Evolutionary conservation across 2,888 invertebrate species (phyloP).

Genomic region (Magallana nippona): DNA sequence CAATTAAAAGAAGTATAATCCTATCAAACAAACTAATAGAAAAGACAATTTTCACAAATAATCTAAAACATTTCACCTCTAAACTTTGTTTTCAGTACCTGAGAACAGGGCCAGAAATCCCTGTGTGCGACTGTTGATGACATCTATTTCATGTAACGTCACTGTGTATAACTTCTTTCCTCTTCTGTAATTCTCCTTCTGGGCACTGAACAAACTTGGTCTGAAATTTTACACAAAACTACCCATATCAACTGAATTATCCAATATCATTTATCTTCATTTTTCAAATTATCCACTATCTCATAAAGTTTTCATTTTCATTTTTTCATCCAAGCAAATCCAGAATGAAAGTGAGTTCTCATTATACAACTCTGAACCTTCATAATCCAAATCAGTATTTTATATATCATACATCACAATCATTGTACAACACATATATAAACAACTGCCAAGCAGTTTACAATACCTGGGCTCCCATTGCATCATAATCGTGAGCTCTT

Average conservation of each 20-base stretch:
- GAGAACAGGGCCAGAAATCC: conserved; percentile 98
- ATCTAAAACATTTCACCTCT: no score
- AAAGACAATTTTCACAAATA: no score
- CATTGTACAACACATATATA: no score
- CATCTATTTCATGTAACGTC: conserved; percentile 99
- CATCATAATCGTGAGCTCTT: conserved; percentile 97
- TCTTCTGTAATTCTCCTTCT: conserved; percentile 98
- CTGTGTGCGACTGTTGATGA: conserved; percentile 98
- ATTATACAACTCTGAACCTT: no score
- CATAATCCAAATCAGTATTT: no score
- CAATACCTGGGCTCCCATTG: conserved; percentile 88
- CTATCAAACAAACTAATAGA: no score
- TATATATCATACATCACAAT: background rate
- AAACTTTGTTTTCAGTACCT: conserved; percentile 81
- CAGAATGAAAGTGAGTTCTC: no score
- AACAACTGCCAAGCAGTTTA: no score
- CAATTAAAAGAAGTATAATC: no score
- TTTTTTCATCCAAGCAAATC: background rate
- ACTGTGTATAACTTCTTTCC: conserved; percentile 97
- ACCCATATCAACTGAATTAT: background rate
- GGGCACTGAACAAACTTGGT: conserved; percentile 97
- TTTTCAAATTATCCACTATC: no score
- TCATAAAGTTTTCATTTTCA: no score
- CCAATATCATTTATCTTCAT: no score
- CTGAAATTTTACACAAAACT: conserved; percentile 60